phyloP scores from a whole-genome alignment of 2,113 vertebrate species.

The Paratilapia polleni region DNA sequence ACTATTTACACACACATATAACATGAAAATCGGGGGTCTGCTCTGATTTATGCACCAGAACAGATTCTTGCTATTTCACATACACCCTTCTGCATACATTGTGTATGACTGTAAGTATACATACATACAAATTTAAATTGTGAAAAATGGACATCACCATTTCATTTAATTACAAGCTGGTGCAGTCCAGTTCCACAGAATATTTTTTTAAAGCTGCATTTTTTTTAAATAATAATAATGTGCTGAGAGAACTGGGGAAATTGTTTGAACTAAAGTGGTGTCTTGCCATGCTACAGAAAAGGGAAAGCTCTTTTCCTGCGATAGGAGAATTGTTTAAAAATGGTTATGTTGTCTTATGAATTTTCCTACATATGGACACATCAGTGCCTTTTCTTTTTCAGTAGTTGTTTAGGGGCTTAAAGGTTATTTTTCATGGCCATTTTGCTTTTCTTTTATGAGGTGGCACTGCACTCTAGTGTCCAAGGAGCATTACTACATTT shows the following conservation, averaged over 20 bases:
- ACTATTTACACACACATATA: background rate
- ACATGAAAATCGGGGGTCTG: background rate
- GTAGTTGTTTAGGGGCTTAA: no score
- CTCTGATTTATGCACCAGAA: background rate
- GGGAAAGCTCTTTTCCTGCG: background rate
- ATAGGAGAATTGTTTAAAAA: background rate
- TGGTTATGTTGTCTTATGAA: background rate
- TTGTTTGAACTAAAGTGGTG: background rate
- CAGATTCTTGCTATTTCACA: background rate
- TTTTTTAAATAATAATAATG: no score
- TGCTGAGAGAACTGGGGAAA: background rate
- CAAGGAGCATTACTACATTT: conserved; percentile 26
- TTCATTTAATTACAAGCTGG: background rate
- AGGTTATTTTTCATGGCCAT: background rate
- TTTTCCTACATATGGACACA: background rate
- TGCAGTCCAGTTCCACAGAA: background rate
- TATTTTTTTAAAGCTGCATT: background rate
- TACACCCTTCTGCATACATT: background rate
- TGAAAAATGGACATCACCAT: background rate
- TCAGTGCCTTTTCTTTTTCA: no score
- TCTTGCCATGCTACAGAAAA: background rate
- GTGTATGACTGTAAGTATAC: background rate
- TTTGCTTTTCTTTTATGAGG: background rate
- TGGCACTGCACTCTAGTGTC: conserved; percentile 52
- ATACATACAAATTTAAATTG: background rate